phyloP scores from a whole-genome alignment of 2,113 vertebrate species.

The Hyperopisus bebe region DNA sequence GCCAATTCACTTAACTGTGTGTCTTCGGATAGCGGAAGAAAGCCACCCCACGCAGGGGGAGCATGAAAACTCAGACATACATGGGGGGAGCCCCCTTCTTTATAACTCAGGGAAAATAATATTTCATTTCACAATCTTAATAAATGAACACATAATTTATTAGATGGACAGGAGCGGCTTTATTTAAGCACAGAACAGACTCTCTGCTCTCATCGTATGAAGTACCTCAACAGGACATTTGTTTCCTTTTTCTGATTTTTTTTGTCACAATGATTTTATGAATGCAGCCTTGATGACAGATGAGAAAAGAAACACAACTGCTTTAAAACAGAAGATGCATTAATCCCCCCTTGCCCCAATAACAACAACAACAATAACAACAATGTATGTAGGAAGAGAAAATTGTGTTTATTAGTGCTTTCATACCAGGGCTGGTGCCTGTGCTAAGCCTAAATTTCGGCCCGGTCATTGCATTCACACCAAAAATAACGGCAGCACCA shows the following conservation, averaged over 20 bases:
- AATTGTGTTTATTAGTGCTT: neutral
- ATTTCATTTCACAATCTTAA: neutral
- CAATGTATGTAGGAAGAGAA: neutral
- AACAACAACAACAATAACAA: no score
- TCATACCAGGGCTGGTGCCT: no score
- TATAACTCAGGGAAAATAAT: neutral
- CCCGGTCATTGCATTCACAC: no score
- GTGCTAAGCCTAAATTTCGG: no score
- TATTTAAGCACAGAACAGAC: neutral
- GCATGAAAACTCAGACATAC: neutral
- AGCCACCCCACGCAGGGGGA: neutral
- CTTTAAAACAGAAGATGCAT: neutral
- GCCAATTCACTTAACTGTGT: neutral
- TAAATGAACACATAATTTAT: neutral
- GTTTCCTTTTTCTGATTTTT: neutral
- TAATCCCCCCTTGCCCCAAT: neutral
- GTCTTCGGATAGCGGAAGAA: neutral
- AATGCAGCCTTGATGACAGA: neutral
- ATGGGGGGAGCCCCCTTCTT: neutral
- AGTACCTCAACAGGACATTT: neutral
- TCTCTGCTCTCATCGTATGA: neutral
- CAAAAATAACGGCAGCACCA: no score
- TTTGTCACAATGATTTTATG: constrained; percentile 7
- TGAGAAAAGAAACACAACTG: neutral
- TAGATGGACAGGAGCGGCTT: neutral